phyloP scores from a whole-genome alignment of 2,113 vertebrate species.

The Neotoma lepida region DNA sequence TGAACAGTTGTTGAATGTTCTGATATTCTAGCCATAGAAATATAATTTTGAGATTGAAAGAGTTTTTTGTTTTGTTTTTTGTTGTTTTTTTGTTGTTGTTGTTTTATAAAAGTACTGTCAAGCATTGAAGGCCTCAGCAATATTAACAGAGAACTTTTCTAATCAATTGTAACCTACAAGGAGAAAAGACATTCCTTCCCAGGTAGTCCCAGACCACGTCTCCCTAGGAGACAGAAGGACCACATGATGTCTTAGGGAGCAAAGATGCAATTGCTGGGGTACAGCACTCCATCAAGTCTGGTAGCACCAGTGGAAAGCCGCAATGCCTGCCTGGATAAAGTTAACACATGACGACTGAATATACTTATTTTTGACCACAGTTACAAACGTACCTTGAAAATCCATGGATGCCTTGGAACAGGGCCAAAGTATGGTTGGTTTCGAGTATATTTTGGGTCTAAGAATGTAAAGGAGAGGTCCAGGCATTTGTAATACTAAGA shows the following conservation, averaged over 20 bases:
- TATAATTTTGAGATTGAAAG: neutral
- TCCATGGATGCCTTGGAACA: neutral
- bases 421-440: neutral
- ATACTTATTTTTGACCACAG: neutral
- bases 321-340: neutral
- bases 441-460: neutral
- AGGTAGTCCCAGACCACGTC: neutral
- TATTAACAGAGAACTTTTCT: neutral
- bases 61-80: too few relatives aligned
- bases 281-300: neutral
- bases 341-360: neutral
- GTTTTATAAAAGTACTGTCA: neutral
- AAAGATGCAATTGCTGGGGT: neutral
- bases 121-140: neutral
- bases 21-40: neutral
- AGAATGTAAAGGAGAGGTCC: neutral
- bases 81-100: too few relatives aligned
- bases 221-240: neutral
- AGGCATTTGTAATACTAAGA: neutral
- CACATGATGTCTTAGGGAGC: neutral
- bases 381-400: neutral
- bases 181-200: neutral
- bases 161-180: neutral
- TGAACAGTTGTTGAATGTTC: neutral
- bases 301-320: constrained; percentile 19